Conservation (phyloP, 1,140 invertebrate genomes). For the Polypedilum vanderplanki region DNA sequence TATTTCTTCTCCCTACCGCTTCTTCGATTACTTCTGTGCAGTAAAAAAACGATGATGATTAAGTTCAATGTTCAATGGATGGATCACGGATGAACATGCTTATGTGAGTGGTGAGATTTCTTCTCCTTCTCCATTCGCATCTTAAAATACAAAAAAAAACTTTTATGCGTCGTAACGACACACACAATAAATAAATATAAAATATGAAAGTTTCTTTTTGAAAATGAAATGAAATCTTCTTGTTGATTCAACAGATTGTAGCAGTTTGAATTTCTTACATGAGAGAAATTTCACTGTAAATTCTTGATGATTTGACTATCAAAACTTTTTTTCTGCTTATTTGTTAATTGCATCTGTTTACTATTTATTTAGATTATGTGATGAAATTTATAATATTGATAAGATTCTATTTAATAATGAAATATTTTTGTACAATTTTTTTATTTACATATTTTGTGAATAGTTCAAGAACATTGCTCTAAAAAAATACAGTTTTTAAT, state of each 20-base stretch:
- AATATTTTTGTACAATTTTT: background rate
- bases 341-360: background rate
- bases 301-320: conserved; percentile 8
- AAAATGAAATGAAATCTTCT: background rate
- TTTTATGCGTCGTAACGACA: background rate
- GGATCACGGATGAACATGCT: conserved; percentile 2
- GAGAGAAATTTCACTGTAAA: background rate
- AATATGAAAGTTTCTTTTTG: conserved; percentile 1
- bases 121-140: background rate
- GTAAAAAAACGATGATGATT: background rate
- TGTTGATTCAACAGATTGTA: conserved; percentile 1
- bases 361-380: background rate
- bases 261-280: background rate
- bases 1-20: background rate
- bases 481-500: too few species aligned
- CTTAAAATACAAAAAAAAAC: background rate
- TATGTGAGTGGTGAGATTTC: background rate
- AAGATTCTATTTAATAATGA: background rate
- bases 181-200: background rate
- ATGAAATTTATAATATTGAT: background rate
- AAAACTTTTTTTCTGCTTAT: background rate
- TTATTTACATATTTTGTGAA: too few species aligned
- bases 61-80: conserved; percentile 13
- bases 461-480: too few species aligned
- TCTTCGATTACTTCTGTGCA: background rate